Base-by-base conservation (phyloP, 2,797 vertebrate species). In the Alca torda region DNA sequence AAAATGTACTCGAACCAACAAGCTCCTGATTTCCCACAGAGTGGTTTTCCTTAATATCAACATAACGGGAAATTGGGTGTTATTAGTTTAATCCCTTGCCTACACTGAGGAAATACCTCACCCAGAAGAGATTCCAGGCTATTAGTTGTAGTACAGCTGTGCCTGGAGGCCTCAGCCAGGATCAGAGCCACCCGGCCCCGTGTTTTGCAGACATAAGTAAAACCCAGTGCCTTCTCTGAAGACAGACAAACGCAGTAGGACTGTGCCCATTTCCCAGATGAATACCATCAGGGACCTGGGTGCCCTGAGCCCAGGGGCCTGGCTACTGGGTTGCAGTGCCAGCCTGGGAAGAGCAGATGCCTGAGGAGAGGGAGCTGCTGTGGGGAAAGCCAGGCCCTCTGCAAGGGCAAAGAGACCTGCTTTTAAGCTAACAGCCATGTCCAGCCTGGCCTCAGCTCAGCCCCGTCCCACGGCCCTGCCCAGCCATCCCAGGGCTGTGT, bases 41-140 rank as follows among this genome's bases (percentile, higher is more conserved):
- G 60, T 64, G 77, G 57, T 81, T 91, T 89, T 93, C 78, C 63
- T 91, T 85, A 81, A 69, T 83, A 91, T 75, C 79, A 87, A 46
- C 60, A 51, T 65, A 84, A 79, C 0, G 57, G 91, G 92, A 96
- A 95, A 96, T 93, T 68, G 78, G 37, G 75, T 84, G 31, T 87
- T 96, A 89, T 45, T 93, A 87, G 41, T 88, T 94, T 89, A 94
- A 89, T 95, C 79, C 72, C 64, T 91, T 61, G 87, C 45, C 87
- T 77, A 77, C 51, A 25, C 37, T 80, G 91, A 96, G 91, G 90
- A 96, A 93, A 95, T 93, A 87, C 60, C 41, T 96, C 76, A 92
- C 79, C 31, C 79, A 79, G 48, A 89, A 96, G 75, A 89, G 89
- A 84, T 82, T 92, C 63, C 64, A 80, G 60, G n/a, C 63, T 82